Evolutionary conservation across 2,113 vertebrate species (phyloP), one percentile per base, ranked within the genome.

Genomic region (Phoenicopterus ruber): DNA sequence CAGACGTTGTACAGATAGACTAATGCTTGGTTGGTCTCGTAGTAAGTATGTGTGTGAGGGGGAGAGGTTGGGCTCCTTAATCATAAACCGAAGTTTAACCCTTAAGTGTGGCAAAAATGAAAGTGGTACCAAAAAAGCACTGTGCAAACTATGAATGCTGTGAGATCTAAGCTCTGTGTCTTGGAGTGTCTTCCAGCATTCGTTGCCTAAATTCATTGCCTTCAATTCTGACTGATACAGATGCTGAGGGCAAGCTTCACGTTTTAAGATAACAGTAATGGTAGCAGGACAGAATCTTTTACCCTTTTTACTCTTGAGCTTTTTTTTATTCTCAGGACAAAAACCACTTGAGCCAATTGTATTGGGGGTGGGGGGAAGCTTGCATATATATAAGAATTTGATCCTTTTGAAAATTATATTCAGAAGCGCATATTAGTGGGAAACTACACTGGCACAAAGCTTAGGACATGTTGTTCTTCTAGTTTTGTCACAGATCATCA

Each of bases 71-170:
- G 40, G 49, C 31, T 90, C 9, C 78, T 85, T 92, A 93, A 90
- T 85, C 42, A 73, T 77, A 72, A 93, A 49, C 58, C 65, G 49
- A 82, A 82, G 25, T 95, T 96, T 96, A 95, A 94, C 80, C 58
- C 49, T 15, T 72, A 49, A 88, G 28, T n/a, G 70, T 70, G 46
- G 32, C 46, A 50, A 16, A 92, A 78, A 63, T 16, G 18, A 69
- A 83, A 90, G 57, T 0, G 4, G 58, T n/a, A 26, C 49, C 1
- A 2, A 13, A 13, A 59, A 77, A 90, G 50, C n/a, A 18, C 62
- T 6, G 2, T 34, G 67, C 42, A 80, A 66, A 24, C 29, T 9
- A 2, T 1, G 7, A 59, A 32, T 76, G 38, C 59, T 94, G 10
- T 49, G 69, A 87, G 7, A 66, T 46, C 42, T 40, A 17, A 83